Base-by-base conservation (phyloP, 2,113 vertebrate species). In the Canis aureus region DNA sequence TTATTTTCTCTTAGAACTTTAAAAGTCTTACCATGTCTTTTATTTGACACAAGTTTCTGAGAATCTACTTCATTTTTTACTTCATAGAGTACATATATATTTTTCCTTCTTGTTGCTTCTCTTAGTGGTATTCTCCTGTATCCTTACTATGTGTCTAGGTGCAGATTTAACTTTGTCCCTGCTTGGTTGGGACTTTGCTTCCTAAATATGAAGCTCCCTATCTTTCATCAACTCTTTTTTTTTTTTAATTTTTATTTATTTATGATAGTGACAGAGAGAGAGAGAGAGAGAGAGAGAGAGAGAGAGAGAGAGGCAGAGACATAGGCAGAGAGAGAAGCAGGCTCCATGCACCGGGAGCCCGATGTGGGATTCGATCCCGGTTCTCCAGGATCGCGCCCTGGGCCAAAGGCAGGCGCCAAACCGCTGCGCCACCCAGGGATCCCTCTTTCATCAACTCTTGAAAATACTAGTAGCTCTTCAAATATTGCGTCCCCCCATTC, bases 1-100 rank as follows among this genome's bases (percentile, higher is more conserved):
- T 87, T 73, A 81, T 35, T 80, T 91, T 91, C 51, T 91, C 29
- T 86, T 80, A 87, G 32, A 81, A 80, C 35, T 69, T 67, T 13
- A 53, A 69, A 62, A 73, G 11, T 32, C 43, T 49, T 81, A n/a
- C 27, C 55, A 55, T 19, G 25, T 89, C 78, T 78, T 90, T 35
- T 66, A 1, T 55, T 53, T 87, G 29, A 71, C 23, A 64, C n/a
- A 55, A 81, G 51, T 82, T 82, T 76, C 66, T 74, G 57, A 91
- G 74, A 84, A 62, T 27, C 49, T 51, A 66, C 53, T 79, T 79
- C 66, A 25, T 17, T 59, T 84, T 81, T 69, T 93, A 11, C 49
- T 84, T 69, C 51, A 51, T 4, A 74, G 76, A 17, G 8, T 29
- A 60, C 59, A 60, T 60, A 35, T n/a, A 57, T 84, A 12, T 35